These are phyloP conservation scores for Folsomia candida DNA, from an alignment of 2,888 invertebrate species.

Conservation along the genomic window DNA sequence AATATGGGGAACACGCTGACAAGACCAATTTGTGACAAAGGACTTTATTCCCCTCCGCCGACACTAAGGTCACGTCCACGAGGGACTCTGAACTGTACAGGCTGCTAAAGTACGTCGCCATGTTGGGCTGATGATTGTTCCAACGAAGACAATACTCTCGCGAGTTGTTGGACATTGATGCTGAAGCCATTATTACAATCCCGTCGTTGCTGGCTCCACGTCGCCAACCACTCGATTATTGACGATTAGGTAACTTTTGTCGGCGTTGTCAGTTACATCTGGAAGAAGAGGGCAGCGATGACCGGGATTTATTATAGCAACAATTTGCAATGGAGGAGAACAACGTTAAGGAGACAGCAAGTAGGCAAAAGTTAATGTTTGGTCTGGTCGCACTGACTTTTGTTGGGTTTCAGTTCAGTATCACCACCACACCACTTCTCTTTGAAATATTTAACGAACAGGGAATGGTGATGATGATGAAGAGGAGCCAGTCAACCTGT, in stretches of 20 bases:
- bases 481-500: neutral
- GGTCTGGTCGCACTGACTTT: neutral
- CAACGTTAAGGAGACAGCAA: neutral
- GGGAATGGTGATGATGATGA: neutral
- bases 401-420: neutral
- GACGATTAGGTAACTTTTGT: too few relatives aligned
- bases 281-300: neutral
- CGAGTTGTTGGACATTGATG: slow-evolving; percentile 11
- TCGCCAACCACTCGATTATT: too few relatives aligned
- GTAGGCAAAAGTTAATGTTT: neutral
- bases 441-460: neutral
- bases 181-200: neutral
- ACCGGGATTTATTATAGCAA: neutral
- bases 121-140: slow-evolving; percentile 93
- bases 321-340: neutral
- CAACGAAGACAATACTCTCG: slow-evolving; percentile 73
- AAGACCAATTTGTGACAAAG: slow-evolving; percentile 87
- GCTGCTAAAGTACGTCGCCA: slow-evolving; percentile 83
- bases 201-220: neutral
- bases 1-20: slow-evolving; percentile 89
- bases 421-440: neutral
- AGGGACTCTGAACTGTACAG: slow-evolving; percentile 77
- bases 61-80: slow-evolving; percentile 79
- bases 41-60: slow-evolving; percentile 83
- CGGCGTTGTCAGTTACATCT: too few relatives aligned